Conservation (phyloP, 2,113 vertebrate genomes). For the Lasiurus borealis region DNA sequence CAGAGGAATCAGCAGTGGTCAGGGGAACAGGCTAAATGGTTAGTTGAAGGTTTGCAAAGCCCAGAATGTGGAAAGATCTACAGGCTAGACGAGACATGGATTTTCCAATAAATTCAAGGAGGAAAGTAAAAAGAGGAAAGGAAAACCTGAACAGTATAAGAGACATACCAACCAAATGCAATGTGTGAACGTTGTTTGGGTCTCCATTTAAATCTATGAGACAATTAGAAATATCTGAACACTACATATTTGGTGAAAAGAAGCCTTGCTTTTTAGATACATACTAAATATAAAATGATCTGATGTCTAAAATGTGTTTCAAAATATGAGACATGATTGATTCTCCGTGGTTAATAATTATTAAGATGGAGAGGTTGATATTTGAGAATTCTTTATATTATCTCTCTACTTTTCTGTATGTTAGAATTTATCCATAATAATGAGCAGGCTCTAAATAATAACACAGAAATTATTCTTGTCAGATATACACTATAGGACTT, state of each 20-base stretch:
- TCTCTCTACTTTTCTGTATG: neutral
- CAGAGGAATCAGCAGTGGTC: neutral
- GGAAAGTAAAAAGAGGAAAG: neutral
- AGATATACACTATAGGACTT: neutral
- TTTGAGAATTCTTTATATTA: neutral
- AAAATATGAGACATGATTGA: constrained; percentile 36
- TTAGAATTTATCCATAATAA: constrained; percentile 43
- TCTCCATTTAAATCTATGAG: neutral
- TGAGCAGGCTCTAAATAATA: neutral
- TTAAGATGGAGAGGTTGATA: neutral
- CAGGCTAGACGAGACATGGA: neutral
- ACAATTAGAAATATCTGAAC: neutral
- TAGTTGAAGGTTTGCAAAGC: neutral
- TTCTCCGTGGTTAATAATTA: neutral
- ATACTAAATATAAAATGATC: neutral
- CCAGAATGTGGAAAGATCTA: neutral
- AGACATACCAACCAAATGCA: neutral
- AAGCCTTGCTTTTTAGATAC: neutral
- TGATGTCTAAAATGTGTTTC: constrained; percentile 35
- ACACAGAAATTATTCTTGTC: neutral
- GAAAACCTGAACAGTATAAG: constrained; percentile 5
- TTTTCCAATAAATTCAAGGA: neutral
- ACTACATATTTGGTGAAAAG: neutral
- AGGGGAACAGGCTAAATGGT: neutral
- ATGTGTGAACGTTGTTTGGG: neutral